phyloP scores from a whole-genome alignment of 1,140 invertebrate species.

The Penaeus japonicus region DNA sequence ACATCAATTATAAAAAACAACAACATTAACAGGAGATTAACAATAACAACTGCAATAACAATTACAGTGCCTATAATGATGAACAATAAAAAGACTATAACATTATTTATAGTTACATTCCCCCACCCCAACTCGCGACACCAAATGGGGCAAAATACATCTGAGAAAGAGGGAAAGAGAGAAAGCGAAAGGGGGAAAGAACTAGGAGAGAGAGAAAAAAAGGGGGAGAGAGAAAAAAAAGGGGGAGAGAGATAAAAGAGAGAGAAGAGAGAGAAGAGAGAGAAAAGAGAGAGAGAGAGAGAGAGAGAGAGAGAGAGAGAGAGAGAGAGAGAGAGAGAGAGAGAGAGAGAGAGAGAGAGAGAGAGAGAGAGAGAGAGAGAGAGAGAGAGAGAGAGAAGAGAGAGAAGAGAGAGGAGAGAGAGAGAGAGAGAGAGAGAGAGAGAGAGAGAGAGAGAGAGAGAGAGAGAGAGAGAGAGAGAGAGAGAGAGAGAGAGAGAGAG shows the following conservation, averaged over 20 bases:
- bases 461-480: too few species aligned
- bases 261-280: background rate
- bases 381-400: background rate
- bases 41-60: too few species aligned
- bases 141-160: background rate
- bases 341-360: conserved; percentile 37
- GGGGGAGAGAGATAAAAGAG: background rate
- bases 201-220: background rate
- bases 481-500: too few species aligned
- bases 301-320: conserved; percentile 32
- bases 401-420: too few species aligned
- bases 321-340: conserved; percentile 33
- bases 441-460: too few species aligned
- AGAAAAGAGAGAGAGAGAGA: conserved; percentile 16
- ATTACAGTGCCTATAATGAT: too few species aligned
- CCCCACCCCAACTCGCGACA: too few species aligned
- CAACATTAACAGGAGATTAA: too few species aligned
- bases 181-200: background rate
- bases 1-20: too few species aligned
- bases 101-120: too few species aligned
- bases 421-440: too few species aligned
- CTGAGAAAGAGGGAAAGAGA: background rate
- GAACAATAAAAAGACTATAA: too few species aligned
- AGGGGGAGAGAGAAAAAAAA: background rate
- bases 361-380: background rate